Percentiles rank a stretch among this genome's conserved stretches.
Evolutionary conservation across 2,888 invertebrate genomes (phyloP).

Genomic region (Steinernema carpocapsae): DNA sequence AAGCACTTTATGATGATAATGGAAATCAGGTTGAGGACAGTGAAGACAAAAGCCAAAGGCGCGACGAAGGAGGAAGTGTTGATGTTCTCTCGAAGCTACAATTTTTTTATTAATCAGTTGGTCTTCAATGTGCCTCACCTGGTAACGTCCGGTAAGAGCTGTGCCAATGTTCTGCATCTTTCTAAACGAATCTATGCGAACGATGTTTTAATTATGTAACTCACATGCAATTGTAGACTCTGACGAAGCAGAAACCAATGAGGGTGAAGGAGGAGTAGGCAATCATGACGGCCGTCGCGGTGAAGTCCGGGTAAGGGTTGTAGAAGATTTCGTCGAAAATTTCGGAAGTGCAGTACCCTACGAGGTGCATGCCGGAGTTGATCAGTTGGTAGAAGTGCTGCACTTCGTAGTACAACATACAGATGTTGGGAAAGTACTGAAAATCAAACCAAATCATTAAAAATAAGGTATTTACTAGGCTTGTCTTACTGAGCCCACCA

Average conservation of each 20-base stretch:
- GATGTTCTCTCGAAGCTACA: not conserved
- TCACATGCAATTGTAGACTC: not conserved
- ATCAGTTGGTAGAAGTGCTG: too few relatives aligned
- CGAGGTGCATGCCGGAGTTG: too few relatives aligned
- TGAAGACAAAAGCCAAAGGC: not conserved
- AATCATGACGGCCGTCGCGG: too few relatives aligned
- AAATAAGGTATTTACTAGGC: too few relatives aligned
- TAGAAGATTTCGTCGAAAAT: too few relatives aligned
- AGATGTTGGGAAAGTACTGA: too few relatives aligned
- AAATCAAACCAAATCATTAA: too few relatives aligned
- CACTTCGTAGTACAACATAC: too few relatives aligned
- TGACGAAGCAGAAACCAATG: not conserved
- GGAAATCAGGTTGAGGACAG: not conserved
- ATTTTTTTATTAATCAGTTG: not conserved
- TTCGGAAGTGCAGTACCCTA: too few relatives aligned
- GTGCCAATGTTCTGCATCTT: not conserved
- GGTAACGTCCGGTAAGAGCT: not conserved
- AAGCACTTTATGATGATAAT: not conserved
- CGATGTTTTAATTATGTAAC: not conserved
- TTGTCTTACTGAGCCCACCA: too few relatives aligned
- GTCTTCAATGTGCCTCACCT: not conserved
- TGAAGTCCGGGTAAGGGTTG: too few relatives aligned
- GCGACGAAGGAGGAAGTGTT: not conserved
- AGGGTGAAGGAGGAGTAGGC: not conserved
- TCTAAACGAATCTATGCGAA: not conserved